Percentiles rank a stretch among this genome's conserved stretches.
These are phyloP conservation scores for Drosophila phalerata DNA, from an alignment of 2,888 invertebrate species.

Conservation along the genomic window DNA sequence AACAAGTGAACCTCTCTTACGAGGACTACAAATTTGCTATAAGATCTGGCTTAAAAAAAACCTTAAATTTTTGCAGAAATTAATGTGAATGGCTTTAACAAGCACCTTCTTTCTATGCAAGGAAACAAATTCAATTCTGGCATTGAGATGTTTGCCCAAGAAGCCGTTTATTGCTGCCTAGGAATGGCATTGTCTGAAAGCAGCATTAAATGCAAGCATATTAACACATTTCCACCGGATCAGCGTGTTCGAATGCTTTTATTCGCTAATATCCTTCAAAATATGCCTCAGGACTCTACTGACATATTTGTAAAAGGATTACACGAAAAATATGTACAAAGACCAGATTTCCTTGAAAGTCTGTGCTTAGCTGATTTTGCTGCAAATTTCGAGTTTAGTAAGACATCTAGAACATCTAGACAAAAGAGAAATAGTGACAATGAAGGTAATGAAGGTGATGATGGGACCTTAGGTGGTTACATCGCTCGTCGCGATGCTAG, in stretches of 20 bases:
- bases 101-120: neutral
- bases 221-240: neutral
- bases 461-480: neutral
- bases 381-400: neutral
- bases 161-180: slow-evolving; percentile 14
- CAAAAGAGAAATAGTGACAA: neutral
- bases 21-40: neutral
- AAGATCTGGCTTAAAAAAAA: too few species aligned
- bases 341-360: neutral
- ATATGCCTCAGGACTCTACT: slow-evolving; percentile 7
- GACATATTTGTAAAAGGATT: slow-evolving; percentile 28
- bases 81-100: too few species aligned
- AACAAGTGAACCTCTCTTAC: neutral
- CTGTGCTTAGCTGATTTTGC: neutral
- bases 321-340: slow-evolving; percentile 29
- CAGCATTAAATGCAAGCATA: neutral
- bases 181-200: too few species aligned
- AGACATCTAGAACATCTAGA: neutral
- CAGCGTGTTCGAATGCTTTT: slow-evolving; percentile 24
- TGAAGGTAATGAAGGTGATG: neutral
- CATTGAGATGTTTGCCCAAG: slow-evolving; percentile 16
- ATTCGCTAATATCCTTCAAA: slow-evolving; percentile 16
- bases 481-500: neutral
- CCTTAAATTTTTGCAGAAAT: too few species aligned
- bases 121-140: slow-evolving; percentile 9